These are phyloP conservation scores for Apamea crenata DNA, from an alignment of 2,888 invertebrate species.

Conservation along the genomic window DNA sequence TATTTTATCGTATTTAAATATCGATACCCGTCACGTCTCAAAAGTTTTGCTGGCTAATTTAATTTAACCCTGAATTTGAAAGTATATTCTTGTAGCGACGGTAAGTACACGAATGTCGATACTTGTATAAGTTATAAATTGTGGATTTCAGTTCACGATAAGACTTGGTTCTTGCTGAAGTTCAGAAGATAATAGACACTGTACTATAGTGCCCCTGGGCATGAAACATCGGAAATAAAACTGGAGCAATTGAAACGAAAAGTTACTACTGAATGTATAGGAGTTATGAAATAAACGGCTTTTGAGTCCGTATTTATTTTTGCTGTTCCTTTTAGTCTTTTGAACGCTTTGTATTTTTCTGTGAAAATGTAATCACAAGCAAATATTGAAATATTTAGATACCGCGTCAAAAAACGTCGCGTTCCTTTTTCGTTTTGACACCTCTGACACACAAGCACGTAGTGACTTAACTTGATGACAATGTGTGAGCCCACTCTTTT, in stretches of 20 bases:
- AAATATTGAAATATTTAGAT: neutral
- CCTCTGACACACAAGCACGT: neutral
- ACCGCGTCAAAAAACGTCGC: neutral
- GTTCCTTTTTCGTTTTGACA: neutral
- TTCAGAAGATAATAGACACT: slow-evolving; percentile 23
- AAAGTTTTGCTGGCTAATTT: no score
- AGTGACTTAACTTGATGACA: neutral
- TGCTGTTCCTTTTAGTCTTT: neutral
- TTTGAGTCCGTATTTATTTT: neutral
- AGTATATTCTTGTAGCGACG: neutral
- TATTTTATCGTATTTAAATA: no score
- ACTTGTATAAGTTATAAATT: slow-evolving; percentile 33
- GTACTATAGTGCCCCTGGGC: slow-evolving; percentile 32
- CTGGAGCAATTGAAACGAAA: slow-evolving; percentile 21
- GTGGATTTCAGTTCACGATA: slow-evolving; percentile 16
- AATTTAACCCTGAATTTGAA: neutral
- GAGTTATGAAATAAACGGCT: slow-evolving; percentile 7
- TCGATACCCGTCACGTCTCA: no score
- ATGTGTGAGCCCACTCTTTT: neutral
- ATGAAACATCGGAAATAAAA: slow-evolving; percentile 38
- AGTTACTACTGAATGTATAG: slow-evolving; percentile 1
- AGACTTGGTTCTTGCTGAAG: slow-evolving; percentile 3
- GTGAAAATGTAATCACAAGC: neutral
- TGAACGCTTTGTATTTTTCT: neutral
- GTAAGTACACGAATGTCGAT: slow-evolving; percentile 3